Percentiles rank a stretch among this genome's conserved stretches.
Evolutionary conservation across 2,113 vertebrate genomes (phyloP).

Genomic region (Athene cunicularia): DNA sequence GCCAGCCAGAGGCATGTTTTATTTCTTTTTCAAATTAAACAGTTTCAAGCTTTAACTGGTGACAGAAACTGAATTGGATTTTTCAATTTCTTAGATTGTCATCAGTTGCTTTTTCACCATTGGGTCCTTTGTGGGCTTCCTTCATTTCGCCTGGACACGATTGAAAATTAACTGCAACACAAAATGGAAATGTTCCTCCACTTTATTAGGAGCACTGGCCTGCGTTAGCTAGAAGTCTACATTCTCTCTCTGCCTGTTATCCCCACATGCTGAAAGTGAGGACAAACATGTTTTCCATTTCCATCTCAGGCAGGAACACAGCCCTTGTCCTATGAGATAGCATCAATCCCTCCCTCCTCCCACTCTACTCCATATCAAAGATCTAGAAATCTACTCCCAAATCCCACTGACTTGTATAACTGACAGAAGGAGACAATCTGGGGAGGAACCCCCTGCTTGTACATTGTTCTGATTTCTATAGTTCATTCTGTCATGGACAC

Average conservation of each 20-base stretch:
- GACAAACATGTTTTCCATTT: neutral
- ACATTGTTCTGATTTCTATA: neutral
- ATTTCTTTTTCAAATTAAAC: slow-evolving; percentile 34
- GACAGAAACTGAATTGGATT: neutral
- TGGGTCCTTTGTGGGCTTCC: neutral
- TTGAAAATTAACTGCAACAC: neutral
- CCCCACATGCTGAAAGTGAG: neutral
- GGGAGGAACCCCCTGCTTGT: neutral
- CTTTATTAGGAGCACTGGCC: neutral
- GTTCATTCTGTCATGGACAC: neutral
- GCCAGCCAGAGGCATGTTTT: neutral
- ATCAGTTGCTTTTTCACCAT: neutral
- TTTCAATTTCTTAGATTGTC: slow-evolving; percentile 33
- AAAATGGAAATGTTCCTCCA: neutral
- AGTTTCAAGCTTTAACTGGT: slow-evolving; percentile 5
- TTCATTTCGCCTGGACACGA: neutral
- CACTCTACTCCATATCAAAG: neutral
- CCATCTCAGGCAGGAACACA: neutral
- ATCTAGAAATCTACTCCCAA: neutral
- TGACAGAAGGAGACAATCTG: neutral
- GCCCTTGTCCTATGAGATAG: neutral
- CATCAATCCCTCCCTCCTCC: neutral
- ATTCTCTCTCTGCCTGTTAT: neutral
- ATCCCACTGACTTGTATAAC: neutral
- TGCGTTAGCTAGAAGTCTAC: neutral